Percentiles rank a stretch among this genome's conserved stretches.
These are phyloP conservation scores for Theocolax elegans DNA, from an alignment of 1,140 invertebrate species.

Conservation along the genomic window DNA sequence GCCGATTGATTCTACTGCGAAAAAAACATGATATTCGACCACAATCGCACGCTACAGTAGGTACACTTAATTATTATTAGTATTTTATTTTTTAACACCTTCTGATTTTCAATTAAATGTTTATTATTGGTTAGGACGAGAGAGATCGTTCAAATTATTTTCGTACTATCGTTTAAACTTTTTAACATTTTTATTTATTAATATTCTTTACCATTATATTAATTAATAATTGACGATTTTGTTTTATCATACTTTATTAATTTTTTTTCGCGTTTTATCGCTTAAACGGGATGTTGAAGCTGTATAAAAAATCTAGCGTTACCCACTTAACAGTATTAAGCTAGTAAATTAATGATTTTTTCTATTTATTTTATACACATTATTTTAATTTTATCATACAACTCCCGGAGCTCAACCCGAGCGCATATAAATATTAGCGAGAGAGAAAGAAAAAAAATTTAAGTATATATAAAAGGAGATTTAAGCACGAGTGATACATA, in stretches of 20 bases:
- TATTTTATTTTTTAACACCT: constrained; percentile 20
- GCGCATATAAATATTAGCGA: constrained; percentile 20
- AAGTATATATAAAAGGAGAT: too few species aligned
- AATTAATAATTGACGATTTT: constrained; percentile 65
- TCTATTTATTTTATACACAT: constrained; percentile 38
- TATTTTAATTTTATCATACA: constrained; percentile 30
- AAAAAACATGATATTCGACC: too few species aligned
- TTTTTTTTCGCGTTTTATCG: constrained; percentile 36
- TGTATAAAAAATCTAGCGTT: constrained; percentile 38
- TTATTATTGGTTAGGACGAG: constrained; percentile 44
- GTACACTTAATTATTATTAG: constrained; percentile 31
- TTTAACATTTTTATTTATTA: constrained; percentile 30
- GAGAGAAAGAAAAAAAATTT: constrained; percentile 4
- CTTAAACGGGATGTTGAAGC: constrained; percentile 41
- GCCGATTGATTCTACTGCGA: too few species aligned
- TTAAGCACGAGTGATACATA: constrained; percentile 11
- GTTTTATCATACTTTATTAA: too few species aligned
- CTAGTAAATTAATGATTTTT: constrained; percentile 54
- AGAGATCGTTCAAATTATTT: constrained; percentile 49
- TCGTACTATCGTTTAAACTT: constrained; percentile 24
- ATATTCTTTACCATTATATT: constrained; percentile 52
- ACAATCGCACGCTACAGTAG: constrained; percentile 17
- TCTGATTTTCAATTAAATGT: constrained; percentile 25
- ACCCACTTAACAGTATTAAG: constrained; percentile 50
- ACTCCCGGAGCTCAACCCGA: constrained; percentile 1